Evolutionary conservation across 2,888 invertebrate species (phyloP).

Genomic region (Pycnomerus fuliginosus): DNA sequence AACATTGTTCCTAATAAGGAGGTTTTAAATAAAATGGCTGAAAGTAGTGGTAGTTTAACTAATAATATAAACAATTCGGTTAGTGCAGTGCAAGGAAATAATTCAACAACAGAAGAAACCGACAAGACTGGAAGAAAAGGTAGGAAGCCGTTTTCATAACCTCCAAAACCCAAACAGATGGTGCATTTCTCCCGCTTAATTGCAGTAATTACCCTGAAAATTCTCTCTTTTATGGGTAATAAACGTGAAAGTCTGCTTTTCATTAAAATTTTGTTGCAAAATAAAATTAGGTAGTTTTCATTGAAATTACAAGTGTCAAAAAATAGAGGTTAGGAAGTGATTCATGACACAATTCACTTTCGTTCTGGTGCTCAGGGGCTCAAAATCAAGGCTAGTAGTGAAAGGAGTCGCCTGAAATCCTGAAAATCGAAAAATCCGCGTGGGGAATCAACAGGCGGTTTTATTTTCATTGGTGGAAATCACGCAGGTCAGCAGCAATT

Average conservation of each 20-base stretch:
- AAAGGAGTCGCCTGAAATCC: background rate
- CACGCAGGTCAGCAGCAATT: slow-evolving; percentile 11
- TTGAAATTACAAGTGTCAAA: background rate
- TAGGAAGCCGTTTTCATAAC: slow-evolving; percentile 29
- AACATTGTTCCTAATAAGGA: slow-evolving; percentile 35
- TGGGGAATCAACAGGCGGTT: slow-evolving; percentile 36
- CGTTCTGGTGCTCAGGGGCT: slow-evolving; percentile 1
- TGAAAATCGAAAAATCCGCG: background rate
- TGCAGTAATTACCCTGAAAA: background rate
- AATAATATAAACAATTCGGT: slow-evolving; percentile 46
- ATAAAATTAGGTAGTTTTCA: background rate
- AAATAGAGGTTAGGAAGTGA: slow-evolving; percentile 6
- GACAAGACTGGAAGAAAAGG: slow-evolving; percentile 46
- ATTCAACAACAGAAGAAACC: slow-evolving; percentile 32
- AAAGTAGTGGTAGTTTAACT: slow-evolving; percentile 49
- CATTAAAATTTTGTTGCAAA: background rate
- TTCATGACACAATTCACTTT: slow-evolving; percentile 5
- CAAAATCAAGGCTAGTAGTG: slow-evolving; percentile 6
- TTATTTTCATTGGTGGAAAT: slow-evolving; percentile 8
- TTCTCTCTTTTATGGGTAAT: background rate
- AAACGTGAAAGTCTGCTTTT: too few species aligned
- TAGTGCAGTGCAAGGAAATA: slow-evolving; percentile 38
- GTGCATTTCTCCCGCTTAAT: background rate
- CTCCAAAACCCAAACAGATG: slow-evolving; percentile 16
- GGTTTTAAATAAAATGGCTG: slow-evolving; percentile 50